A percentile compares a stretch with the other conserved stretches of the same genome.
Conservation (phyloP, 2,888 invertebrate species). For the Lysandra coridon region DNA sequence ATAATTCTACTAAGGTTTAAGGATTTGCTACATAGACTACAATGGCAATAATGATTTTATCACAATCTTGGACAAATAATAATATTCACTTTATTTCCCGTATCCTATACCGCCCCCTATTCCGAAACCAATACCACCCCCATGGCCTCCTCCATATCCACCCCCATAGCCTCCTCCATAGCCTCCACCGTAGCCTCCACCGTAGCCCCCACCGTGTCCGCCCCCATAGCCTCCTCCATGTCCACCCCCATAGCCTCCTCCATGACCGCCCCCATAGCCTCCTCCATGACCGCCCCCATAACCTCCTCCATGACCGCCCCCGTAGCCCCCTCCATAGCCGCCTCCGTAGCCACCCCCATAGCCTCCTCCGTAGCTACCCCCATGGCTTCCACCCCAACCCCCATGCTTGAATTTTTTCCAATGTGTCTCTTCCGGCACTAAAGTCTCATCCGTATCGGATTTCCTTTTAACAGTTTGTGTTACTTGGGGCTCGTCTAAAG, state of each 20-base stretch:
- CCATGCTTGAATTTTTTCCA: conserved; percentile 33
- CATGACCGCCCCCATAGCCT: conserved; percentile 32
- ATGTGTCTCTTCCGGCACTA: background rate
- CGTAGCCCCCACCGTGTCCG: conserved; percentile 36
- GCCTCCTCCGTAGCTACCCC: conserved; percentile 31
- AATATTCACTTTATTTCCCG: background rate
- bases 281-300: background rate
- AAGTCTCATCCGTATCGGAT: conserved; percentile 19
- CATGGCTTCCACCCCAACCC: conserved; percentile 37
- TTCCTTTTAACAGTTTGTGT: background rate
- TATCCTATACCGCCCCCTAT: background rate
- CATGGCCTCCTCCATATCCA: conserved; percentile 9
- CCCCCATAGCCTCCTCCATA: conserved; percentile 36
- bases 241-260: conserved; percentile 35
- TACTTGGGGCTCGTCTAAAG: background rate
- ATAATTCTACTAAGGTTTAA: background rate
- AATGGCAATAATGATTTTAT: background rate
- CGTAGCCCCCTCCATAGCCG: background rate
- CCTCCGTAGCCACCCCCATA: conserved; percentile 31
- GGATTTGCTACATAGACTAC: background rate
- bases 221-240: conserved; percentile 27
- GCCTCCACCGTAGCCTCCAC: conserved; percentile 37
- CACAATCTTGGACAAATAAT: background rate
- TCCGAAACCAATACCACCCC: conserved; percentile 18
- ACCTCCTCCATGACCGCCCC: background rate